Conservation (phyloP, 2,797 vertebrate genomes). For the Poecilia gillii region DNA sequence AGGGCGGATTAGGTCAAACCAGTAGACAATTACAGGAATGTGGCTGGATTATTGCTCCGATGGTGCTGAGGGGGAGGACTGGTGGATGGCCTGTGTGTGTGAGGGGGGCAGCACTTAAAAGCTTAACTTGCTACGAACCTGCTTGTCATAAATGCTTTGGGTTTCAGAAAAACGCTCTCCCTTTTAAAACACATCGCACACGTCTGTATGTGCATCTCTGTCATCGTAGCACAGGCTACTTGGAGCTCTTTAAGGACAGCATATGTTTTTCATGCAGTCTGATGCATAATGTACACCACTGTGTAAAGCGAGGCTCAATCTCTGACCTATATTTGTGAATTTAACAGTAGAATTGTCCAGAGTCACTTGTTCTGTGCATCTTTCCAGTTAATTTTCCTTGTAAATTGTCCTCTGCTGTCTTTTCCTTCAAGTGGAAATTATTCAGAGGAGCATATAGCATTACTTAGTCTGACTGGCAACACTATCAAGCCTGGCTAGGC, state of each 20-base stretch:
- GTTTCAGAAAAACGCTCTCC: constrained; percentile 4
- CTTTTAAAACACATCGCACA: neutral
- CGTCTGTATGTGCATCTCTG: constrained; percentile 4
- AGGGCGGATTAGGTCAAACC: constrained; percentile 51
- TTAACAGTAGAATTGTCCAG: constrained; percentile 35
- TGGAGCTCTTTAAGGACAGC: constrained; percentile 18
- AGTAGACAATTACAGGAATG: constrained; percentile 49
- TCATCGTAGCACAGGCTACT: constrained; percentile 2
- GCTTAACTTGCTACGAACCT: constrained; percentile 56
- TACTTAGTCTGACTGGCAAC: neutral
- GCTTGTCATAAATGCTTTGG: constrained; percentile 29
- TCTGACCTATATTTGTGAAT: constrained; percentile 72
- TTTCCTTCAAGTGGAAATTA: constrained; percentile 28
- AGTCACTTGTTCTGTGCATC: constrained; percentile 25
- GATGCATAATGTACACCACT: constrained; percentile 62
- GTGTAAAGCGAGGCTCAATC: constrained; percentile 51
- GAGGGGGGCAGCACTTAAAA: constrained; percentile 49
- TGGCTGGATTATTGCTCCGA: constrained; percentile 58
- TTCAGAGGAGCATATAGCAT: constrained; percentile 23
- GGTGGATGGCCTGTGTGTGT: neutral
- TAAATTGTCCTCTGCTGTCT: constrained; percentile 1
- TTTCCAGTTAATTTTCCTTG: constrained; percentile 14
- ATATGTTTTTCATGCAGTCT: constrained; percentile 26
- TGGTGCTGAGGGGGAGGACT: constrained; percentile 15
- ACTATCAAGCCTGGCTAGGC: neutral